phyloP scores from a whole-genome alignment of 2,797 vertebrate species.

The Iguana delicatissima region DNA sequence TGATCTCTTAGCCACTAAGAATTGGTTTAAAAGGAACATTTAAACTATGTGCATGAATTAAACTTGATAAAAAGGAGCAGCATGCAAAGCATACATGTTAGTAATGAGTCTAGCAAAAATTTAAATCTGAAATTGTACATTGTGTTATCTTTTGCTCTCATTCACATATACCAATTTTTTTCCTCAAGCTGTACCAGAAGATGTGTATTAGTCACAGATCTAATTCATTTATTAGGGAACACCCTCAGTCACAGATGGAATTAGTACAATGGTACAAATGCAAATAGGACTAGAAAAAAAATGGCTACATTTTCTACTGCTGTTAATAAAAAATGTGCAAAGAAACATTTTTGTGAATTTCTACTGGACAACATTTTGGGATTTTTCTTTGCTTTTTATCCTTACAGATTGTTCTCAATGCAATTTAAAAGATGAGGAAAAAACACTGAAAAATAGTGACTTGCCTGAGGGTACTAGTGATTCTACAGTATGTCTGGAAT shows the following conservation, averaged over 20 bases:
- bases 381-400: neutral
- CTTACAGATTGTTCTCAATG: conserved; percentile 7
- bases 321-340: neutral
- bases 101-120: neutral
- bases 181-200: neutral
- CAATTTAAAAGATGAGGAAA: conserved; percentile 22
- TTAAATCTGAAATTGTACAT: neutral
- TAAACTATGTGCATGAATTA: conserved; percentile 16
- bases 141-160: neutral
- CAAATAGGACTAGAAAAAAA: neutral
- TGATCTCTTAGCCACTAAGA: neutral
- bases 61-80: neutral
- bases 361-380: neutral
- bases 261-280: neutral
- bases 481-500: neutral
- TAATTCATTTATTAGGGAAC: neutral
- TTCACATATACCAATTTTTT: neutral
- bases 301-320: neutral
- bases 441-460: conserved; percentile 6
- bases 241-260: neutral
- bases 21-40: neutral
- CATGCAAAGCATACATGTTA: neutral
- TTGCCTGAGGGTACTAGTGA: conserved; percentile 14
- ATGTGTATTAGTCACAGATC: conserved; percentile 6
- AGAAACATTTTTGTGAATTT: neutral